Percentiles rank a stretch among this genome's conserved stretches.
Conservation (phyloP, 2,888 invertebrate species). For the Lymantria monacha region DNA sequence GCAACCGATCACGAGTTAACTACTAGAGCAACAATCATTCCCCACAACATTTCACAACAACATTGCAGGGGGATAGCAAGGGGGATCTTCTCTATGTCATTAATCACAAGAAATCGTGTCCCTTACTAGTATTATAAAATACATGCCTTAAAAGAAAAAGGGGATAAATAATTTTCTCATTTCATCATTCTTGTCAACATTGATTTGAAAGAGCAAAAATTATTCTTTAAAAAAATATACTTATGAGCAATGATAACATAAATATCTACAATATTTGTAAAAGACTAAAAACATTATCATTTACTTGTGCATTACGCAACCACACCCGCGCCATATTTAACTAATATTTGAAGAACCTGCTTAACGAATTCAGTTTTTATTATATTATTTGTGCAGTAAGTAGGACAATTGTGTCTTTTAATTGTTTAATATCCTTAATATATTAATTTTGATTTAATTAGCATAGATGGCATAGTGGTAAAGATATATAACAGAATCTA, state of each 20-base stretch:
- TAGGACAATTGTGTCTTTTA: neutral
- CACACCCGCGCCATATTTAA: neutral
- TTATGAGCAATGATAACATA: neutral
- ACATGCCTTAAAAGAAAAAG: no score
- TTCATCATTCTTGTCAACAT: no score
- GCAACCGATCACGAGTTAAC: no score
- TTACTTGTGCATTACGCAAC: neutral
- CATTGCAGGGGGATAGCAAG: no score
- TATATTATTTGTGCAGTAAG: neutral
- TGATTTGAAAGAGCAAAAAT: no score
- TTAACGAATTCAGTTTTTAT: neutral
- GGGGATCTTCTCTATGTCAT: no score
- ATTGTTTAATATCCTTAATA: neutral
- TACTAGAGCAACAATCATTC: no score
- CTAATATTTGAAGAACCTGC: neutral
- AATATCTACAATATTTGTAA: neutral
- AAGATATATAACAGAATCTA: no score
- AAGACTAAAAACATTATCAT: neutral
- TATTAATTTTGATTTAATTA: neutral
- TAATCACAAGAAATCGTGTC: no score
- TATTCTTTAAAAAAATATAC: neutral
- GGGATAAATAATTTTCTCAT: no score
- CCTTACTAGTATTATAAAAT: no score
- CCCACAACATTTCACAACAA: no score
- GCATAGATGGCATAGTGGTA: constrained; percentile 19